Evolutionary conservation across 2,113 vertebrate genomes (phyloP).

Genomic region (Mirza zaza): DNA sequence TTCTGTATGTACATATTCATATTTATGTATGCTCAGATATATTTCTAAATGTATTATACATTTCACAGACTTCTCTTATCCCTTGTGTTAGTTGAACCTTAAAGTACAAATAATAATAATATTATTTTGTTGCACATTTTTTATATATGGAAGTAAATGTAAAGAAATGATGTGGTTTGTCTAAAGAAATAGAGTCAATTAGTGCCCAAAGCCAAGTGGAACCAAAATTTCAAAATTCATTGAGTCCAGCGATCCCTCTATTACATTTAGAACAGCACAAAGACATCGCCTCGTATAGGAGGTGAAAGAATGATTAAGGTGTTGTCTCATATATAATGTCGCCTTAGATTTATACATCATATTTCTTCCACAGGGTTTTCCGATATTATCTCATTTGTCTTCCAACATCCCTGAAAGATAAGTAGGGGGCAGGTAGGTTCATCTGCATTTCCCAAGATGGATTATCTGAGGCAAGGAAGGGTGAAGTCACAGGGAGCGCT

Average conservation of each 20-base stretch:
- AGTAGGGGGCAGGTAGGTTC: background rate
- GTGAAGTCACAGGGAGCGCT: background rate
- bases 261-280: background rate
- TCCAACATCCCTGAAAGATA: conserved; percentile 19
- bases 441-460: background rate
- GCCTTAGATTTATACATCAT: conserved; percentile 23
- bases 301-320: conserved; percentile 18
- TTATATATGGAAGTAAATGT: background rate
- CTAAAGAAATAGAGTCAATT: background rate
- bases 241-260: background rate
- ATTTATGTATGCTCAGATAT: background rate
- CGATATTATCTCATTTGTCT: conserved; percentile 54
- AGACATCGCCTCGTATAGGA: background rate
- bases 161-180: background rate
- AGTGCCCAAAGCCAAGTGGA: background rate
- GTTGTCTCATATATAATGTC: background rate
- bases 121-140: background rate
- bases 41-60: background rate
- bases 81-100: background rate
- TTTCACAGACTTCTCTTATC: background rate
- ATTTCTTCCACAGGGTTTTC: conserved; percentile 35
- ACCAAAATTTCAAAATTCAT: background rate
- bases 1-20: background rate
- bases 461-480: background rate
- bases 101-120: background rate